Evolutionary conservation across 2,888 invertebrate genomes (phyloP), one percentile per base, ranked within the genome.

Genomic region (Zaprionus obscuricornis): DNA sequence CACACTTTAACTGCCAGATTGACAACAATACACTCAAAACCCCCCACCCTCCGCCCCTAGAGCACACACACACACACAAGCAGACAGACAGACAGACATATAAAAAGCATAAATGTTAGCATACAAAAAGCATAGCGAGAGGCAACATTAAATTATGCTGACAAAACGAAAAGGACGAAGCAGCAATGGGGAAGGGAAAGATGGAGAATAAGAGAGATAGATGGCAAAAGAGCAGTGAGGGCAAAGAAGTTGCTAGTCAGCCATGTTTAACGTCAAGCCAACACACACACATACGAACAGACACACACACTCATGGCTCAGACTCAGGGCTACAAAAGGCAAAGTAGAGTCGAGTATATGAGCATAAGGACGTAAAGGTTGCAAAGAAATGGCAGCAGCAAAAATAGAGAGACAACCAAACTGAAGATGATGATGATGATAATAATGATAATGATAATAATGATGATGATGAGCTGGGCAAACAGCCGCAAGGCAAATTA

Each of bases 111-210:
- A 56, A 63, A 52, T 50, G 52, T 26, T 49, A 60, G 51, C 17
- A 24, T 43, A 63, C 27, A 64, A 67, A 49, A 51, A 54, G 50
- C 42, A 36, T 51, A 55, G 43, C 37, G 27, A 37, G 40, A 33
- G 40, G 11, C 16, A 63, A 68, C 71, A 85, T 81, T 73, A 79
- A 79, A 81, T 82, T 85, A 77, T 83, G 84, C 84, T 86, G 85
- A 84, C 75, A 64, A 33, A 56, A 50, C 79, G 42, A 40, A 73
- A 62, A 54, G 58, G 31, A n/a, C 59, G 40, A 46, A 58, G 17
- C 24, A 34, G 33, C 42, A 16, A n/a, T 22, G 40, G 14, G 56
- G 24, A 39, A 33, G 5, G 13, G 11, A 24, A 18, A 18, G 46
- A 26, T 5, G 31, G 26, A 3, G 42, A 14, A 10, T 11, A 20